Percentiles rank a stretch among this genome's conserved stretches.
Evolutionary conservation across 2,113 vertebrate species (phyloP).

Genomic region (Turdus rufiventris): DNA sequence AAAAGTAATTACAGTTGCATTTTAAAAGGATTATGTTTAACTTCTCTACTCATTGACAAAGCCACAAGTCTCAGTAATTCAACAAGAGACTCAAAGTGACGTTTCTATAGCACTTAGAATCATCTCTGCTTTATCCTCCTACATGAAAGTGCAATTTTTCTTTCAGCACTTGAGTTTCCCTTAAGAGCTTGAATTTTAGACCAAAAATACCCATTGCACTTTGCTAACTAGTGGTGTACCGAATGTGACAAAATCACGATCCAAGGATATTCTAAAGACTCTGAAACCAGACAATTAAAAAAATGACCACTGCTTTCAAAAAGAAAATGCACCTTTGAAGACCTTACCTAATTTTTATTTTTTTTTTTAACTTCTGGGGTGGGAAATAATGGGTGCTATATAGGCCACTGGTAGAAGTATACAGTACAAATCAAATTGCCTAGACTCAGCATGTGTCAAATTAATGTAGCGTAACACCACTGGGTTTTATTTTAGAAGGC

Average conservation of each 20-base stretch:
- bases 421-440: background rate
- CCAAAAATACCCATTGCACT: background rate
- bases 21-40: background rate
- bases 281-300: background rate
- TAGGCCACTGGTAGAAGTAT: background rate
- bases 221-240: background rate
- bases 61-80: background rate
- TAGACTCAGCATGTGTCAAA: background rate
- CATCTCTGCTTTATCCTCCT: background rate
- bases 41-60: background rate
- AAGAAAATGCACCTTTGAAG: accelerated
- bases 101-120: background rate
- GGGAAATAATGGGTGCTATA: accelerated
- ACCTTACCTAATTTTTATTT: too few species aligned
- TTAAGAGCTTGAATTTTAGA: background rate
- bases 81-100: background rate
- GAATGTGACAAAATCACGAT: background rate
- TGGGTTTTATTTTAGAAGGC: background rate
- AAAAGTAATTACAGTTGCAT: background rate
- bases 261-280: background rate
- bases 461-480: background rate
- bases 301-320: background rate
- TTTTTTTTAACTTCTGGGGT: background rate
- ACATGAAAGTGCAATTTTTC: background rate
- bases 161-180: background rate